Evolutionary conservation across 1,140 invertebrate species (phyloP), one percentile per base, ranked within the genome.

Genomic region (Hesperophylax magnus): DNA sequence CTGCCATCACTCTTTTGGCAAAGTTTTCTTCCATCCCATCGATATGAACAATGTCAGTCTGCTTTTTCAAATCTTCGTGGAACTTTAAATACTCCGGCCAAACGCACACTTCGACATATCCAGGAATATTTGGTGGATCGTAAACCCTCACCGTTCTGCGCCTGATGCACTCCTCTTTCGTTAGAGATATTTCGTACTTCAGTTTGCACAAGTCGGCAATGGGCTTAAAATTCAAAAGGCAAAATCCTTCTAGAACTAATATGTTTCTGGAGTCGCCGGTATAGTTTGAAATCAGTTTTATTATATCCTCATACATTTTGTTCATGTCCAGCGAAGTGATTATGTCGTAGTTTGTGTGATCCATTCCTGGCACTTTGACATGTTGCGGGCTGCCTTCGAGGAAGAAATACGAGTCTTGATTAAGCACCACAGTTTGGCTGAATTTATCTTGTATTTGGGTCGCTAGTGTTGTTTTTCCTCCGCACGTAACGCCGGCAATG

Each of bases 361-460:
- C 93, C 11, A 97, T 82, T 71, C 92, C 91, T 17, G 92, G 88
- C 69, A 95, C 90, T 69, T 89, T 90, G 11, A 91, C 86, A 84
- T 96, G 95, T 1, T 93, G 88, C 9, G 93, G 91, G 87, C 94
- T 93, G 81, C 95, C 91, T 22, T 91, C 88, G 0, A 92, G 91
- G 65, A 93, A 91, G 86, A 96, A 97, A 87, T 96, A 97, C 84
- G 92, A 87, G 87, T 97, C 96, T 87, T 97, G 96, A 82, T 92
- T 90, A 15, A 97, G 89, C 0, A 94, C 61, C 53, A 92, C 86
- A 0, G 92, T 91, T 47, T 92, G 90, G 3, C 90, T 88, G 8
- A 93, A 86, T 1, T 82, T 82, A 58, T 92, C 86, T 4, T 90
- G 86, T 9, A 96, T 82, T 81, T 89, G 88, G 24, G 89, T 91